These are phyloP conservation scores for Leptinotarsa juncta DNA, from an alignment of 2,888 invertebrate species.

Conservation along the genomic window DNA sequence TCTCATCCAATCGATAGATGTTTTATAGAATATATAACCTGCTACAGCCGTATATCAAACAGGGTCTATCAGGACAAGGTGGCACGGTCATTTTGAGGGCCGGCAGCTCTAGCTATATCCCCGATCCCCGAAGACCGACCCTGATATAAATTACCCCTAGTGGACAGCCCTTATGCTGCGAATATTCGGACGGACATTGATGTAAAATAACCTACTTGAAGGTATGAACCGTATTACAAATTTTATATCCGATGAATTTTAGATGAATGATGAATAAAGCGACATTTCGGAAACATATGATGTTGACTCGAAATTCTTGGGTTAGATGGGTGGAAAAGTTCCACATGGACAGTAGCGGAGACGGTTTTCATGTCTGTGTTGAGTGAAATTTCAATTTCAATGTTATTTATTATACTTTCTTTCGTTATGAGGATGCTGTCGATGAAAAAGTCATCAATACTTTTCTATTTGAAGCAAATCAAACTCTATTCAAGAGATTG, in stretches of 20 bases:
- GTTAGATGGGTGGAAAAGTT: not conserved
- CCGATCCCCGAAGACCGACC: conserved; percentile 48
- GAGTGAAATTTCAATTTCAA: too few species aligned
- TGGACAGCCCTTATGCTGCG: conserved; percentile 18
- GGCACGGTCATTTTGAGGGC: conserved; percentile 57
- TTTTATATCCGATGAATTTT: conserved; percentile 45
- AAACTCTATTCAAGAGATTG: too few species aligned
- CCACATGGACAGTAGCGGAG: not conserved
- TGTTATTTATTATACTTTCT: too few species aligned
- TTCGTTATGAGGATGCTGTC: too few species aligned
- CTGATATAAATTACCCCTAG: conserved; percentile 20
- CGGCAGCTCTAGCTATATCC: conserved; percentile 40
- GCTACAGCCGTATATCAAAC: conserved; percentile 64
- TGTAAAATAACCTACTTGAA: conserved; percentile 48
- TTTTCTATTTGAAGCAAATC: too few species aligned
- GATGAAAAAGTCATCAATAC: too few species aligned
- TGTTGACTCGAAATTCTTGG: not conserved
- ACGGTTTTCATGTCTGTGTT: not conserved
- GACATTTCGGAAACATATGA: not conserved
- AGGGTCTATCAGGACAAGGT: conserved; percentile 65
- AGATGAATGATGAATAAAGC: conserved; percentile 31
- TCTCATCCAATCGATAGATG: conserved; percentile 62
- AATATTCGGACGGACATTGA: conserved; percentile 50
- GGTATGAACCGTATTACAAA: conserved; percentile 43
- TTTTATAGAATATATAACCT: conserved; percentile 66